These are phyloP conservation scores for Dioctria rufipes DNA, from an alignment of 2,888 invertebrate species.

Conservation along the genomic window DNA sequence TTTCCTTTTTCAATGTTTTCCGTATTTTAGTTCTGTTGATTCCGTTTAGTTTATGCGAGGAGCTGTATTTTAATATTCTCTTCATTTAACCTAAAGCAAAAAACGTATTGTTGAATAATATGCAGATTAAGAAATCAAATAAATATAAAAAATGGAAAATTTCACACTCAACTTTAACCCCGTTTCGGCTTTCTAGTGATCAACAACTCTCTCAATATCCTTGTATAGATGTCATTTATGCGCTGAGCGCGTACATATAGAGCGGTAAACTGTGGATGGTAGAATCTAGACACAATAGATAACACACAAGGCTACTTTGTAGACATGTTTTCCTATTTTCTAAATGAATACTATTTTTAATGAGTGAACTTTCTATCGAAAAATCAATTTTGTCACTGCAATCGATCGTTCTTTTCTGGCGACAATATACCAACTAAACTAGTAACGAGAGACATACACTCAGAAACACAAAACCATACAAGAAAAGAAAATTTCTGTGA, in stretches of 20 bases:
- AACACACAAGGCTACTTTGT: not conserved
- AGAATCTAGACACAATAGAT: not conserved
- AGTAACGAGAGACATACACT: too few relatives aligned
- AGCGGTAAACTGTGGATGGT: too few relatives aligned
- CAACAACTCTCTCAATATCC: not conserved
- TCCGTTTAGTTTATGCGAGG: slow-evolving; percentile 39
- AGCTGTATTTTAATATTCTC: slow-evolving; percentile 37
- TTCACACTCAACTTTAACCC: not conserved
- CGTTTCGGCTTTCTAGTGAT: slow-evolving; percentile 26
- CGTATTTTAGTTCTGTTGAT: slow-evolving; percentile 42
- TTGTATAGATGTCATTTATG: too few relatives aligned
- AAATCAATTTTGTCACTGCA: slow-evolving; percentile 11
- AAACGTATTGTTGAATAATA: slow-evolving; percentile 40
- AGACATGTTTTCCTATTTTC: slow-evolving; percentile 27
- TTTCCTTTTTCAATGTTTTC: slow-evolving; percentile 36
- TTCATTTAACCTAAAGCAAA: slow-evolving; percentile 3
- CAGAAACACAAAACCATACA: not conserved
- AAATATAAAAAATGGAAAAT: slow-evolving; percentile 24
- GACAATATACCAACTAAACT: slow-evolving; percentile 33
- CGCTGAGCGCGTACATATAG: too few relatives aligned
- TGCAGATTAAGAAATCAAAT: slow-evolving; percentile 24
- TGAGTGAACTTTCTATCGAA: not conserved
- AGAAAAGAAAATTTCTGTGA: slow-evolving; percentile 19
- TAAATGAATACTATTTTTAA: slow-evolving; percentile 15
- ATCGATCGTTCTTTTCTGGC: slow-evolving; percentile 32